Evolutionary conservation across 1,140 invertebrate species (phyloP).

Genomic region (Palaemon carinicauda): DNA sequence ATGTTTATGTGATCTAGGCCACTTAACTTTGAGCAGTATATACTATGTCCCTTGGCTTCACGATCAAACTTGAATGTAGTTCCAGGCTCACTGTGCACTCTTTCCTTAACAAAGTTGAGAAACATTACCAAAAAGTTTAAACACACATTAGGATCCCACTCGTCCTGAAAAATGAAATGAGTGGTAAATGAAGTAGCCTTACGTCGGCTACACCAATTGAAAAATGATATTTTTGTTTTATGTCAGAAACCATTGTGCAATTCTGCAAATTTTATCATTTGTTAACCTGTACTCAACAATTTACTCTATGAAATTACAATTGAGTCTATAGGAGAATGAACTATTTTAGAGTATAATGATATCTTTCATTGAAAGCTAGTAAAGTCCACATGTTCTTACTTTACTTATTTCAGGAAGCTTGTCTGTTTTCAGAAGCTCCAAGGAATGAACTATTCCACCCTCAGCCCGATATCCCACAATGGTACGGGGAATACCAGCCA

Average conservation of each 20-base stretch:
- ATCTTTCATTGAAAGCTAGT: neutral
- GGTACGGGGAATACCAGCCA: conserved; percentile 25
- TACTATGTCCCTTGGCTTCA: neutral
- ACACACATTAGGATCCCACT: neutral
- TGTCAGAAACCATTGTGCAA: no score
- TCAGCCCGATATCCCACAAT: conserved; percentile 13
- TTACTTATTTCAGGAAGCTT: neutral
- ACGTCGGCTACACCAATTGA: no score
- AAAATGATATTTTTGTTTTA: no score
- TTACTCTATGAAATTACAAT: no score
- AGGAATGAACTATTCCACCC: conserved; percentile 22
- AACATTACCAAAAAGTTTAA: neutral
- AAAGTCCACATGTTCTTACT: neutral
- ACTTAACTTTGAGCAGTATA: neutral
- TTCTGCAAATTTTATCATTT: no score
- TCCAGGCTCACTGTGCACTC: neutral
- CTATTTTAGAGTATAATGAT: no score
- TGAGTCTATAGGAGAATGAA: no score
- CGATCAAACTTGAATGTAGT: neutral
- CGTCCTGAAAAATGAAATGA: neutral
- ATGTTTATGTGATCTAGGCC: neutral
- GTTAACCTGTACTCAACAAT: no score
- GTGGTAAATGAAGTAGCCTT: no score
- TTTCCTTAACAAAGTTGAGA: conserved; percentile 4
- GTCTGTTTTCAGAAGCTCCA: conserved; percentile 6